Base-by-base conservation (phyloP, 1,140 invertebrate species). In the Drosophila cardini region DNA sequence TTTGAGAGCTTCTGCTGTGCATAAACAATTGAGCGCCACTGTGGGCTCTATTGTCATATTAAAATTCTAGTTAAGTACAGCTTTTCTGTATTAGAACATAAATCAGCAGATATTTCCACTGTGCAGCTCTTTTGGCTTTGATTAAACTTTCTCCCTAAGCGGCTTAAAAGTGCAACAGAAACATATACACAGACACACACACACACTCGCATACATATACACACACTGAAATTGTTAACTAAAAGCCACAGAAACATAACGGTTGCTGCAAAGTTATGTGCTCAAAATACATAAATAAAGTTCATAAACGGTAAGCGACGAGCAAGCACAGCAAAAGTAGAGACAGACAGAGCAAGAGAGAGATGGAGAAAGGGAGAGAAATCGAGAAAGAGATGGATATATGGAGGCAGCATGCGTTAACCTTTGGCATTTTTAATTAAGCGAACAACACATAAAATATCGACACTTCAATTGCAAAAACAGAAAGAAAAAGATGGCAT, bases 341-440 rank as follows among this genome's bases (percentile, higher is more conserved):
- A 2, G 13, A 13, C 15, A 36, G 30, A 26, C 5, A 36, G 36
- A 15, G 34, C 1, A 56, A 9, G 0, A 1, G 32, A 21, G 9
- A 0, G 65, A 9, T 0, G 2, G 32, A 21, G 9, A 0, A 11
- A 10, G n/a, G 11, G 30, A 8, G 13, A 21, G 18, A 4, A 32
- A n/a, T 10, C 45, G 68, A 46, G 63, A 53, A 53, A 42, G 21
- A 26, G 21, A 26, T 26, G 21, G 21, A 26, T 26, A 26, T 26
- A 26, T 26, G 5, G 21, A 63, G 72, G 68, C 65, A 58, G 65
- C 74, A 81, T 82, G 80, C 75, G 84, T 89, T 87, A 87, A 89
- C 83, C 83, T 87, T 87, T 87, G 84, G 84, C 83, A 87, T 87
- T 87, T 87, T 87, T 87, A 87, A 89, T 87, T 89, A 87, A 87